phyloP scores from a whole-genome alignment of 1,140 invertebrate species.

The Nasonia giraulti region DNA sequence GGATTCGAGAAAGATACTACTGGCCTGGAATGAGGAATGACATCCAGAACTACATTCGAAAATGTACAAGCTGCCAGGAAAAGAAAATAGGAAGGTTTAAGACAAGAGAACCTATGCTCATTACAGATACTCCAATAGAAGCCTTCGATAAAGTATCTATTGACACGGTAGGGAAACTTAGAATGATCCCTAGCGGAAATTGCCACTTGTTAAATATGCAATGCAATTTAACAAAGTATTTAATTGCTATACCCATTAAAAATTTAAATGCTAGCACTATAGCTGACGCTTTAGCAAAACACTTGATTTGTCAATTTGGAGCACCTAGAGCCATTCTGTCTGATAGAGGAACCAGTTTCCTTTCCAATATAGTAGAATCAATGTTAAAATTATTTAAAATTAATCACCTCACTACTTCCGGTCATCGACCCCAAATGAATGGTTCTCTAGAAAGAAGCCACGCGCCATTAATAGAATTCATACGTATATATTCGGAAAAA shows the following conservation, averaged over 20 bases:
- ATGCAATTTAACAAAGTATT: too few species aligned
- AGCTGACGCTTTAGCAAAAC: slow-evolving; percentile 18
- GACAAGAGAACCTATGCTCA: slow-evolving; percentile 30
- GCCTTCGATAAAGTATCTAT: slow-evolving; percentile 29
- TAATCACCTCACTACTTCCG: slow-evolving; percentile 17
- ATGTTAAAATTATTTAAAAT: slow-evolving; percentile 1
- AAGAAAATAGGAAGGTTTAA: slow-evolving; percentile 23
- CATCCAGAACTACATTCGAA: not conserved
- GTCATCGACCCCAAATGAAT: slow-evolving; percentile 42
- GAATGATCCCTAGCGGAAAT: not conserved
- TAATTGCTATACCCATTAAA: slow-evolving; percentile 29
- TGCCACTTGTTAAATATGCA: slow-evolving; percentile 33
- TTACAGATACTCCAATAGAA: slow-evolving; percentile 35
- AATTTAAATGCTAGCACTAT: slow-evolving; percentile 24
- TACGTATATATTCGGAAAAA: not conserved
- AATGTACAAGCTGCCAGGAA: not conserved
- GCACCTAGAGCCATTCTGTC: slow-evolving; percentile 36
- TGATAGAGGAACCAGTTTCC: slow-evolving; percentile 29
- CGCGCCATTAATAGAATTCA: not conserved
- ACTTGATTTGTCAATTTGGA: slow-evolving; percentile 32
- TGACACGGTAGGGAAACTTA: slow-evolving; percentile 23
- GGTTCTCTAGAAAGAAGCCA: slow-evolving; percentile 21
- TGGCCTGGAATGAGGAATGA: not conserved
- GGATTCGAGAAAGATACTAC: not conserved
- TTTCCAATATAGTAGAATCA: not conserved